A percentile compares a stretch with the other conserved stretches of the same genome.
Evolutionary conservation across 2,113 vertebrate species (phyloP).

Genomic region (Himantopus leucocephalus): DNA sequence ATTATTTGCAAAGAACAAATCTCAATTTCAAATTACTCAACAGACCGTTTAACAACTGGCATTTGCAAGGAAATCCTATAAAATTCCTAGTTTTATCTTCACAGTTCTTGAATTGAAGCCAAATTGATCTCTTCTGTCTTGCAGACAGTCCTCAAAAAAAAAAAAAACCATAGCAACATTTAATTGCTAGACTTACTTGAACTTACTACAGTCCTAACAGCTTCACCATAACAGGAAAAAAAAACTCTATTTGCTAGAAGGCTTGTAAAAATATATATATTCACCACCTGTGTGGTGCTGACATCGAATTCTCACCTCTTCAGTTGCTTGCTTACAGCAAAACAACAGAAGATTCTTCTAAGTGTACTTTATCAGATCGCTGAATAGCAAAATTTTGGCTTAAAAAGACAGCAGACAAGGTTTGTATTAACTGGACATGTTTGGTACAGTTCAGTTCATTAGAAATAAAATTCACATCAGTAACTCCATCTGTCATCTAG

Average conservation of each 20-base stretch:
- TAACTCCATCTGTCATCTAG: background rate
- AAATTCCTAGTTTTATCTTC: background rate
- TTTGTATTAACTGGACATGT: background rate
- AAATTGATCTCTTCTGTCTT: background rate
- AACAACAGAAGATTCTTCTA: background rate
- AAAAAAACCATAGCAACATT: background rate
- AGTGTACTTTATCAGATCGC: background rate
- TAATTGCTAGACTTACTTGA: background rate
- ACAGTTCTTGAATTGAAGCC: background rate
- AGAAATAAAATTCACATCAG: background rate
- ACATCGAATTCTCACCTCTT: background rate
- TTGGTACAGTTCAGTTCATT: background rate
- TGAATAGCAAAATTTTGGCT: background rate
- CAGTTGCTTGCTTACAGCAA: background rate
- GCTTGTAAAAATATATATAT: background rate
- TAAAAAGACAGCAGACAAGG: background rate
- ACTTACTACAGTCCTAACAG: background rate
- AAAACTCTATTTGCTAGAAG: background rate
- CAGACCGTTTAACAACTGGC: background rate
- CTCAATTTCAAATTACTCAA: background rate
- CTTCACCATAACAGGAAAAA: background rate
- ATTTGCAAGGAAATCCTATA: background rate
- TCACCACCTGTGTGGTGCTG: background rate
- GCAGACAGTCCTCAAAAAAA: background rate
- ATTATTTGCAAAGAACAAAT: background rate